Evolutionary conservation across 2,888 invertebrate genomes (phyloP).

Genomic region (Nineta flava): DNA sequence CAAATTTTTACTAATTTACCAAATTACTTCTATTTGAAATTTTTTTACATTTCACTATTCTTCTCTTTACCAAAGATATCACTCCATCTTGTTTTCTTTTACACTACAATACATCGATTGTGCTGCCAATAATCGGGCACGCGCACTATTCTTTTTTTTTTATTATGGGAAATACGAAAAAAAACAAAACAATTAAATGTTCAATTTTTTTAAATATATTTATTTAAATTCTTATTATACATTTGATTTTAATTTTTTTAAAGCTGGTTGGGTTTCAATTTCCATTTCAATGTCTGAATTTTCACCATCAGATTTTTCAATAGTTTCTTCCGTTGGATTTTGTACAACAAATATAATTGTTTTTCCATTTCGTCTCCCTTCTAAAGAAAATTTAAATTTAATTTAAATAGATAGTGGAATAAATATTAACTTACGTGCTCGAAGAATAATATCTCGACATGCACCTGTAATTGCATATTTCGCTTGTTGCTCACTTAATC

Average conservation of each 20-base stretch:
- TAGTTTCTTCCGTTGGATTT: constrained; percentile 13
- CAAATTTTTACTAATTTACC: neutral
- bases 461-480: constrained; percentile 45
- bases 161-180: neutral
- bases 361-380: constrained; percentile 33
- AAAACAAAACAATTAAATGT: too few relatives aligned
- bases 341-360: constrained; percentile 31
- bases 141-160: neutral
- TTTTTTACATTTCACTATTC: constrained; percentile 1
- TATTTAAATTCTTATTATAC: neutral
- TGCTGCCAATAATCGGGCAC: constrained; percentile 4
- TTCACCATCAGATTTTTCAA: constrained; percentile 13
- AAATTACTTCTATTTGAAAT: neutral
- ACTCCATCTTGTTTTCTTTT: constrained; percentile 3
- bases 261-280: constrained; percentile 17
- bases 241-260: constrained; percentile 18
- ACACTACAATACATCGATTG: neutral
- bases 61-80: neutral
- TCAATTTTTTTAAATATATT: constrained; percentile 2
- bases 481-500: constrained; percentile 50
- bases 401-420: neutral
- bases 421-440: constrained; percentile 38
- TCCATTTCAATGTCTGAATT: constrained; percentile 21
- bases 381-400: constrained; percentile 18
- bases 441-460: constrained; percentile 42